A percentile compares a stretch with the other conserved stretches of the same genome.
phyloP scores from a whole-genome alignment of 2,113 vertebrate genomes.

The Bubo blakistoni region DNA sequence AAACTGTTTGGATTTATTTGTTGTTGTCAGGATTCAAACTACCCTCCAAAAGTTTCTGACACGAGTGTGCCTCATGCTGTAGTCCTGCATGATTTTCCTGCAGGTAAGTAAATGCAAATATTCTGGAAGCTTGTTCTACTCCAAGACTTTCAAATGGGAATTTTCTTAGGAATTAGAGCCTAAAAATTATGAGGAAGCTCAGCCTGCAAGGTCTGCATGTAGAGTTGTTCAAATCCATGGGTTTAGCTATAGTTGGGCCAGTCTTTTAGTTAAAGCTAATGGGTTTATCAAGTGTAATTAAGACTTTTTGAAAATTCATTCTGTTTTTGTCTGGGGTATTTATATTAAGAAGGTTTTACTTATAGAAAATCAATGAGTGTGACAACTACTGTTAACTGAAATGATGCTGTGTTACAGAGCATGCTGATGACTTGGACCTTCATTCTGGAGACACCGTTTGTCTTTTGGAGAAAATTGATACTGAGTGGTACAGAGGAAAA shows the following conservation, averaged over 20 bases:
- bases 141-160: background rate
- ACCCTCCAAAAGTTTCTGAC: slow-evolving; percentile 50
- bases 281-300: background rate
- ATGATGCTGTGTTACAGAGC: slow-evolving; percentile 75
- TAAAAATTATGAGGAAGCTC: background rate
- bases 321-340: background rate
- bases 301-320: background rate
- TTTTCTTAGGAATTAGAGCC: background rate
- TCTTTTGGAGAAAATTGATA: slow-evolving; percentile 85
- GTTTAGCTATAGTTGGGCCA: background rate
- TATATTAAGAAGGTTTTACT: background rate
- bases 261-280: background rate
- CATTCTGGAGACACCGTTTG: slow-evolving; percentile 83
- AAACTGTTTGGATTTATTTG: slow-evolving; percentile 5
- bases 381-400: background rate
- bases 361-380: background rate
- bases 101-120: slow-evolving; percentile 76
- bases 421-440: slow-evolving; percentile 84
- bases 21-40: slow-evolving; percentile 61
- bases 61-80: slow-evolving; percentile 75
- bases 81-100: slow-evolving; percentile 84
- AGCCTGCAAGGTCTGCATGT: background rate
- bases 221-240: background rate
- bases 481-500: slow-evolving; percentile 89
- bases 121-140: background rate